Base-by-base conservation (phyloP, 2,797 vertebrate genomes). In the Malurus leucopterus region DNA sequence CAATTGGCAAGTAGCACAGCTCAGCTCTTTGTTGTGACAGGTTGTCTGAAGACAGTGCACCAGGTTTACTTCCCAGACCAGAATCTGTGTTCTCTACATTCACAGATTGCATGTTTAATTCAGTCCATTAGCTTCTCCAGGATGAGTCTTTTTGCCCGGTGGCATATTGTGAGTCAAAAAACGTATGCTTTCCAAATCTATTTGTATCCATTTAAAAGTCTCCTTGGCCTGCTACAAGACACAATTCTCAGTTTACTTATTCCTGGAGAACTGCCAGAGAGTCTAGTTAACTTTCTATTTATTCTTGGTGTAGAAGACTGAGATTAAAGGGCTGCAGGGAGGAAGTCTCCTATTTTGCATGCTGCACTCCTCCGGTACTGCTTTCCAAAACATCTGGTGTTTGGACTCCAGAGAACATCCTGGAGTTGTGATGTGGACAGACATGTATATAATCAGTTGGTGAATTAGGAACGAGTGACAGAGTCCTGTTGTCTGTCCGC, bases 1-100 rank as follows among this genome's bases (percentile, higher is more conserved):
- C 97, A 97, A 18, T 97, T 98, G 98, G 99, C 98, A 96, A 95
- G 77, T 62, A 86, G 41, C 50, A 27, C 2, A 8, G 53, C 64
- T 95, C 86, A 84, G 58, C 65, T 88, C 69, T 88, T 53, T 93
- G 75, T 86, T 95, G 6, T 74, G 88, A 92, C 88, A 84, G 58
- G 71, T 62, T 93, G 74, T 68, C 54, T 91, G 68, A 88, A 74
- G 71, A 71, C 2, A 68, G 80, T 44, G 59, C 72, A 91, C 80
- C 2, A 26, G 74, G 87, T 94, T 92, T 84, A 76, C 54, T 89
- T 93, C 59, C 49, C 62, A 72, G 63, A 50, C n/a, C 36, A 65
- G 68, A 74, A 47, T 91, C 89, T 79, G 62, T 76, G 62, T 88
- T 93, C 69, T 79, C 38, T 55, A 38, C 40, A 71, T 58, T 81